Evolutionary conservation across 2,888 invertebrate species (phyloP), one percentile per base, ranked within the genome.

Genomic region (Tetragnatha montana): DNA sequence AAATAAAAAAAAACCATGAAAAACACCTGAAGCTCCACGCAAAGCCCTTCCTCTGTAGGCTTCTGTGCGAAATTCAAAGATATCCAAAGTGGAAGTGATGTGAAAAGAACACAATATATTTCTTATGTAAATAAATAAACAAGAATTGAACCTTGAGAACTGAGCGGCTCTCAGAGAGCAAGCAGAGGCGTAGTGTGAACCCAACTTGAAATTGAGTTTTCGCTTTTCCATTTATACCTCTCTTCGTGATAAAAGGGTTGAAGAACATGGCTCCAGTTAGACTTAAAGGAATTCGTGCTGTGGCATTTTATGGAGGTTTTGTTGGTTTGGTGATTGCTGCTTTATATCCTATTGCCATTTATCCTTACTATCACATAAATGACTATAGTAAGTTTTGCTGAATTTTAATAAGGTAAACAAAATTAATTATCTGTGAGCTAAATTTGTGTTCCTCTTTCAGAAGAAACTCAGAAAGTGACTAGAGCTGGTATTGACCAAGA

Each of bases 331-430:
- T 96, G 87, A 95, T 95, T 87, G 78, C 94, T 10, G 93, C 95
- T 6, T 92, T 95, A 78, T 96, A 96, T 93, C 95, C 95, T 10
- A 94, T 95, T 84, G 94, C 95, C 17, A 94, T 96, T 89, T 93
- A 94, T 78, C 96, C 96, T 7, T 95, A 96, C 94, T 93, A 95
- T 6, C 94, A 96, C 93, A 93, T 95, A 89, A 95, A 95, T 0
- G 93, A 95, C 91, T 96, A 96, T 92, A 95, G 96, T 96, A 94
- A 94, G 95, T 92, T 14, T 78, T 21, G n/a, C 0, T 19, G 10
- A 81, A 7, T n/a, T n/a, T n/a, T n/a, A n/a, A n/a, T n/a, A n/a
- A n/a, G n/a, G n/a, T n/a, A n/a, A n/a, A n/a, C n/a, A n/a, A n/a
- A n/a, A 60, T 79, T 22, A n/a, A 68, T 35, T 69, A 7, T 10